Evolutionary conservation across 2,888 invertebrate species (phyloP).

Genomic region (Chaitophorus viminalis): DNA sequence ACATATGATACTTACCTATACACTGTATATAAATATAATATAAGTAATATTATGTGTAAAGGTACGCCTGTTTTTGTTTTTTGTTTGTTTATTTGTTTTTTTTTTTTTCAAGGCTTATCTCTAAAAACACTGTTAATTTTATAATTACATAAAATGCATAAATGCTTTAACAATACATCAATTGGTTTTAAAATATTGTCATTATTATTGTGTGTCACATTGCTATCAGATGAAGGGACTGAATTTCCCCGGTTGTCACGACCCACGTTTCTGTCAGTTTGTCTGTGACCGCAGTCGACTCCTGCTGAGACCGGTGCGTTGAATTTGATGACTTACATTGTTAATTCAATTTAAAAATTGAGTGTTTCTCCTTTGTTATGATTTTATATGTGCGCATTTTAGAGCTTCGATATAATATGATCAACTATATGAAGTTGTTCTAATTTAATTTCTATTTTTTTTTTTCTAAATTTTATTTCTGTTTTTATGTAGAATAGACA

Average conservation of each 20-base stretch:
- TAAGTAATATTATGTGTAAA: constrained; percentile 41
- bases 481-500: constrained; percentile 59
- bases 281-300: constrained; percentile 96
- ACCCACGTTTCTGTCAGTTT: constrained; percentile 94
- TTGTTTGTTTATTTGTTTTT: constrained; percentile 39
- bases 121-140: constrained; percentile 40
- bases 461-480: constrained; percentile 46
- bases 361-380: constrained; percentile 58
- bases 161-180: constrained; percentile 56
- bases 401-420: constrained; percentile 64
- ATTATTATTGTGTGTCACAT: constrained; percentile 62
- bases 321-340: constrained; percentile 61
- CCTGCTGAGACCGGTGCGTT: constrained; percentile 94
- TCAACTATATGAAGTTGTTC: constrained; percentile 65
- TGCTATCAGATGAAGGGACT: constrained; percentile 87
- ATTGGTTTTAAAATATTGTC: constrained; percentile 57
- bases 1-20: constrained; percentile 12
- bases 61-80: constrained; percentile 56
- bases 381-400: constrained; percentile 65
- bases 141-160: constrained; percentile 45
- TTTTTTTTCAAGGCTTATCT: constrained; percentile 57
- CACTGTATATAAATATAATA: constrained; percentile 48
- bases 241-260: constrained; percentile 95
- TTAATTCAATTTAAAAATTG: constrained; percentile 52
- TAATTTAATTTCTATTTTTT: constrained; percentile 55